Base-by-base conservation (phyloP, 2,888 invertebrate species). In the Orthosia cruda region DNA sequence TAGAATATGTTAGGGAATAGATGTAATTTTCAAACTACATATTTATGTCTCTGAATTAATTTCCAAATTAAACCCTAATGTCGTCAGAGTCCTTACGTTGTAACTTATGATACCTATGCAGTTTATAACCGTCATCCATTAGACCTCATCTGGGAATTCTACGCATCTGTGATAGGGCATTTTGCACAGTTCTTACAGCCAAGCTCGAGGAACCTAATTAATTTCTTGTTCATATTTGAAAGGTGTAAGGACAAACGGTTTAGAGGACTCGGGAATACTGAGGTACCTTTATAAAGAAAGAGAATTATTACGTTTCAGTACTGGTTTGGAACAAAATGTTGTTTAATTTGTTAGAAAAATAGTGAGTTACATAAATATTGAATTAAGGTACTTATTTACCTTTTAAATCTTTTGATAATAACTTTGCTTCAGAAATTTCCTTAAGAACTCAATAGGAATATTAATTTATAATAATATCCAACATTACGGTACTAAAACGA, bases 181-280 rank as follows among this genome's bases (percentile, higher is more conserved):
- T 82, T 78, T 83, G 54, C 62, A 62, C 47, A 66, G 62, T 78
- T 57, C 65, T 58, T 67, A 66, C 62, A 15, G 40, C 45, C 18
- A 52, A 23, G 7, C 79, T 70, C 72, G 3, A n/a, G 79, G 79
- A 72, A 69, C 47, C 58, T 70, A 73, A 83, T 83, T 83, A 83
- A 81, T 83, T 78, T 78, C 58, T 78, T 55, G 78, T 72, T 70
- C 64, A 77, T 72, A 77, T 72, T 72, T 70, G 52, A 66, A 69
- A 62, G 40, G 18, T 49, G 65, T 66, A 69, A 66, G 12, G 47
- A 81, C 65, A 72, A 78, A 70, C 67, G 69, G 13, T 18, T 63
- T 82, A 12, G n/a, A 45, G n/a, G 57, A 55, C 49, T 55, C 7
- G 13, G 26, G 12, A 32, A 59, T 18, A 32, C 13, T 23, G 2